Conservation (phyloP, 2,888 invertebrate species). For the Cerastis leucographa region DNA sequence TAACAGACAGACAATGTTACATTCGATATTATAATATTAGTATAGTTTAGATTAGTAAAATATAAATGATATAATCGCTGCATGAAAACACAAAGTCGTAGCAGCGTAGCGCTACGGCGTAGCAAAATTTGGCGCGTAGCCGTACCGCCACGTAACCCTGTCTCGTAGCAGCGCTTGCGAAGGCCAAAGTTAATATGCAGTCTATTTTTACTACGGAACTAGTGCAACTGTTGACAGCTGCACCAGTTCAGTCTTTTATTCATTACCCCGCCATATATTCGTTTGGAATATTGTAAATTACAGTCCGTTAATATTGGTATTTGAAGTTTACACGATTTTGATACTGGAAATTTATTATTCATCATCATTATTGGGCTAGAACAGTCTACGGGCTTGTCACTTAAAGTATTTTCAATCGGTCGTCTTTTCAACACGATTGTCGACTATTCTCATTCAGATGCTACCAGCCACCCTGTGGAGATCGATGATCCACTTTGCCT, state of each 20-base stretch:
- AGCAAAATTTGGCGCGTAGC: neutral
- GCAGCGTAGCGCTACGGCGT: neutral
- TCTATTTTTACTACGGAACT: neutral
- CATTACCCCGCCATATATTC: neutral
- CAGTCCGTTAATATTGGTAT: neutral
- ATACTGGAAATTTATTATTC: neutral
- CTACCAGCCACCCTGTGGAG: neutral
- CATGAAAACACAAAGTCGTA: neutral
- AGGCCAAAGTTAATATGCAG: neutral
- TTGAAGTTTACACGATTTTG: neutral
- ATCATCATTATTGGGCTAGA: neutral
- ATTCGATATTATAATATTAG: neutral
- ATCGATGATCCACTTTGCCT: neutral
- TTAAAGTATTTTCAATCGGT: neutral
- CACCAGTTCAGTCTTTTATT: neutral
- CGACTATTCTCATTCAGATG: neutral
- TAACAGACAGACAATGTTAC: neutral
- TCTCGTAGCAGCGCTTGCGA: neutral
- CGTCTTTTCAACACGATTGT: neutral
- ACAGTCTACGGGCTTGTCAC: neutral
- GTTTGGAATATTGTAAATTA: neutral
- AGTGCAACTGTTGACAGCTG: constrained; percentile 5
- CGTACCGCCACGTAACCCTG: constrained; percentile 2
- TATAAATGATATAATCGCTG: neutral
- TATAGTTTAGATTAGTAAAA: neutral